Evolutionary conservation across 2,113 vertebrate genomes (phyloP).

Genomic region (Peromyscus polionotus): DNA sequence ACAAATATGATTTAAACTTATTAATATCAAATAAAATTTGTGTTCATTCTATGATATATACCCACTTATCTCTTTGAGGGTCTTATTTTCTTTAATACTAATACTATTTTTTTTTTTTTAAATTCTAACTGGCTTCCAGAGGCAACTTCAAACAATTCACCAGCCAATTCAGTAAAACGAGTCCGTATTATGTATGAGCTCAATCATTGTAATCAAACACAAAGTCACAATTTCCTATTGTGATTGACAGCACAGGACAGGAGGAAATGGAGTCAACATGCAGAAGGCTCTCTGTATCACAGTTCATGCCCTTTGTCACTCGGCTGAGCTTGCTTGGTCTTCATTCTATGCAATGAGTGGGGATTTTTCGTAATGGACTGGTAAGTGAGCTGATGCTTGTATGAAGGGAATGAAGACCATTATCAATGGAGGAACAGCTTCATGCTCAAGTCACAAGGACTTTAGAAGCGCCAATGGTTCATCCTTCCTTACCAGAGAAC

Average conservation of each 20-base stretch:
- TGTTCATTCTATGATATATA: neutral
- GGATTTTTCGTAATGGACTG: neutral
- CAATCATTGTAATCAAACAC: slow-evolving; percentile 36
- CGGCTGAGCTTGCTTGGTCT: neutral
- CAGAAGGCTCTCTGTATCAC: neutral
- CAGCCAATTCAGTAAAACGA: neutral
- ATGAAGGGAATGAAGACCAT: neutral
- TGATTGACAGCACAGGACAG: neutral
- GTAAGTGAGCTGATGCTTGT: neutral
- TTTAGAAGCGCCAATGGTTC: neutral
- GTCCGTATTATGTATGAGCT: neutral
- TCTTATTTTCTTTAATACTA: neutral
- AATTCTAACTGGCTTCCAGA: neutral
- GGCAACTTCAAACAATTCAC: slow-evolving; percentile 44
- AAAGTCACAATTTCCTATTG: neutral
- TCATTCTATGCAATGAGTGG: neutral
- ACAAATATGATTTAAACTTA: neutral
- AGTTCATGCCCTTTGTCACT: neutral
- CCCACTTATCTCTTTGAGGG: neutral
- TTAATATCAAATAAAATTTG: neutral
- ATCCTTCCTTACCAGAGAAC: neutral
- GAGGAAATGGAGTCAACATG: neutral
- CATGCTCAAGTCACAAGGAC: neutral
- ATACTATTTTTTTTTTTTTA: neutral
- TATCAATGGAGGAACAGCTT: neutral